phyloP scores from a whole-genome alignment of 2,113 vertebrate genomes.

The Dicaeum eximium region DNA sequence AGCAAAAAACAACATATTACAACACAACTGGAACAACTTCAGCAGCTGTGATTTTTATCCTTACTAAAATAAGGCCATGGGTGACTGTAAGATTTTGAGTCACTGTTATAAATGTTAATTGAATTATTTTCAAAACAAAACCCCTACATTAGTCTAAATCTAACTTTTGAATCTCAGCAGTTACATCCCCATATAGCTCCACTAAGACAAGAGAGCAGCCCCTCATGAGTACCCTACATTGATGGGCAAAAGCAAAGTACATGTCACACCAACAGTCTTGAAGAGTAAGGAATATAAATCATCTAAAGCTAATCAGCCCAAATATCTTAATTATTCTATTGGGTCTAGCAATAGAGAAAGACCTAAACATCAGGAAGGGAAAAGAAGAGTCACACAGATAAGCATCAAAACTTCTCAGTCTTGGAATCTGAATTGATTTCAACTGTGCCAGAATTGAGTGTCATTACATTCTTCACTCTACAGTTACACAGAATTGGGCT shows the following conservation, averaged over 20 bases:
- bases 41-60: neutral
- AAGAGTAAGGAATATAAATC: fast-evolving
- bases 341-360: neutral
- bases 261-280: neutral
- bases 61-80: neutral
- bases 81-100: neutral
- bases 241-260: neutral
- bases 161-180: neutral
- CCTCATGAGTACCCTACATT: neutral
- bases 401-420: neutral
- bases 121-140: neutral
- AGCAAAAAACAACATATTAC: slow-evolving; percentile 9
- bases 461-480: neutral
- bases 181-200: neutral
- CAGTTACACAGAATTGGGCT: fast-evolving
- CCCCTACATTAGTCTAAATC: fast-evolving
- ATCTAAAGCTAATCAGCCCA: neutral
- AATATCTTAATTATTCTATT: neutral
- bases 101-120: neutral
- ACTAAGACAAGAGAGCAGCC: neutral
- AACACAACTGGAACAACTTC: neutral
- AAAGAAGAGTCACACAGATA: neutral
- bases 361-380: neutral
- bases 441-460: neutral
- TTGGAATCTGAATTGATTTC: neutral